Evolutionary conservation across 2,797 vertebrate genomes (phyloP), one percentile per base, ranked within the genome.

Genomic region (Alcedo atthis): DNA sequence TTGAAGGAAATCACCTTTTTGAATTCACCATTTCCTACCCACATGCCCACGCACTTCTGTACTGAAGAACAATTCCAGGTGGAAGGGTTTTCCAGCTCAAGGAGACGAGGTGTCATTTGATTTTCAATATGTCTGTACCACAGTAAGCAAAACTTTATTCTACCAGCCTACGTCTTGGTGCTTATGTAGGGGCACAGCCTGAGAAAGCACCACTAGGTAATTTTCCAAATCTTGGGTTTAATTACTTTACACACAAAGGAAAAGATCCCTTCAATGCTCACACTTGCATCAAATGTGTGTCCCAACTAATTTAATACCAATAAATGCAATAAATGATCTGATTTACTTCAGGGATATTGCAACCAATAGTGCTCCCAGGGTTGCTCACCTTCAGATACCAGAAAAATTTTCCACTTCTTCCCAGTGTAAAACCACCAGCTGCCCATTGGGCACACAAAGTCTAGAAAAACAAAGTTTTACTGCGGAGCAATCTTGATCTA

Each of bases 281-380:
- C 46, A 78, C 49, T 42, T 81, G 24, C 20, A 85, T 58, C 32
- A 87, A 78, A 81, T 24, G 30, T 1, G 1, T 54, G 28, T 69
- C 63, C 30, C 2, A 3, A 76, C 18, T 78, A 73, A 92, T 83
- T 89, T 89, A 49, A 32, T 33, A 49, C 30, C 15, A 78, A 57
- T 80, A 82, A 75, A 70, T 40, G n/a, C 45, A 95, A 89, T 93
- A 89, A 87, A 87, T 77, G 82, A 87, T 21, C 61, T 87, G 71
- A 85, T 91, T 85, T 80, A 58, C 48, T 74, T 25, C 26, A 37
- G 32, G 70, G 42, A 37, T 32, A 45, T 33, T 74, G 53, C 69
- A 83, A 81, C 28, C 45, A 90, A 48, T 32, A 68, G 30, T 8
- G 25, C 24, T 85, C 45, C 51, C 32, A 77, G 40, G 5, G 12